Percentiles rank a stretch among this genome's conserved stretches.
Evolutionary conservation across 2,888 invertebrate species (phyloP).

Genomic region (Agrotis clavis): DNA sequence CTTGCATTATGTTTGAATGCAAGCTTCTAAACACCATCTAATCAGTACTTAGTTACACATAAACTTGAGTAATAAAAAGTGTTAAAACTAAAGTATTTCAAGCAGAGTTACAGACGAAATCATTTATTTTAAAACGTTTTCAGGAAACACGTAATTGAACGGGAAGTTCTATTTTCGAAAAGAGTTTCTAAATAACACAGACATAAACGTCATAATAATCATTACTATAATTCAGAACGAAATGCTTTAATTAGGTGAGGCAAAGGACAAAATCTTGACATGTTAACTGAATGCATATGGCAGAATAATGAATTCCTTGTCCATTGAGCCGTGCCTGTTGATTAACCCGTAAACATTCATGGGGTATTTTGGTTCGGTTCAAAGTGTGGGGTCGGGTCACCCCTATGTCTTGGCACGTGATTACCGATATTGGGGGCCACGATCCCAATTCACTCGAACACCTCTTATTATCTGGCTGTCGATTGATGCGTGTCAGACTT

Average conservation of each 20-base stretch:
- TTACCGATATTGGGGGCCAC: conserved; percentile 84
- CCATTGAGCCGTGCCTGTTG: conserved; percentile 75
- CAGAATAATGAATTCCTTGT: conserved; percentile 75
- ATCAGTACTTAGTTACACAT: conserved; percentile 24
- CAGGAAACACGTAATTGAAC: conserved; percentile 25
- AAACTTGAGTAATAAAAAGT: conserved; percentile 1
- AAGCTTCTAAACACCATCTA: conserved; percentile 8
- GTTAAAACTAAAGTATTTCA: background rate
- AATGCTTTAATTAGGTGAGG: conserved; percentile 43
- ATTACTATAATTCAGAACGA: conserved; percentile 51
- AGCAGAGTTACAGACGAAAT: background rate
- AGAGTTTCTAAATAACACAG: conserved; percentile 29
- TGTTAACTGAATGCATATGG: conserved; percentile 66
- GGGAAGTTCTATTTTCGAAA: conserved; percentile 29
- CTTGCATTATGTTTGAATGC: background rate
- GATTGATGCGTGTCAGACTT: conserved; percentile 78
- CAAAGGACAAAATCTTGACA: conserved; percentile 53
- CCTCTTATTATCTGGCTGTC: conserved; percentile 79
- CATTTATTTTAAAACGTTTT: conserved; percentile 31
- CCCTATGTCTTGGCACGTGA: conserved; percentile 83
- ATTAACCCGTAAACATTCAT: conserved; percentile 84
- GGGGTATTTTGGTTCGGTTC: conserved; percentile 81
- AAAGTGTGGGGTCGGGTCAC: conserved; percentile 79
- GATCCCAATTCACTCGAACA: conserved; percentile 83
- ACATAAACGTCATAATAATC: conserved; percentile 45